Conservation (phyloP, 2,113 vertebrate species). For the Podiceps cristatus region DNA sequence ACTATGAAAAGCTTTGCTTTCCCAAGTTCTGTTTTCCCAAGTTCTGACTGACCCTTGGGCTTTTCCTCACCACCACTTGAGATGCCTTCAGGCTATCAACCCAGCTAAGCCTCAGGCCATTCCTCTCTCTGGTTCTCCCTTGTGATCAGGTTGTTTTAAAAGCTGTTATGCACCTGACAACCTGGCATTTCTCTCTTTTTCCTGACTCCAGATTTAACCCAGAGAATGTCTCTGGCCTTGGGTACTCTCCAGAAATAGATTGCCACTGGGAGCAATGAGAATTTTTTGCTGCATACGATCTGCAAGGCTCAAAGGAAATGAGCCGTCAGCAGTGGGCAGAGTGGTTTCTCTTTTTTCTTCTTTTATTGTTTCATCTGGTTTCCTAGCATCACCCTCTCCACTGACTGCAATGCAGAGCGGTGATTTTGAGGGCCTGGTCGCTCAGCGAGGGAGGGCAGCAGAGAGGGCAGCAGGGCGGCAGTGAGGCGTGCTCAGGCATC, state of each 20-base stretch:
- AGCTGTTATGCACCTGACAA: neutral
- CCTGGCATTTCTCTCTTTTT: neutral
- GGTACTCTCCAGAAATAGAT: neutral
- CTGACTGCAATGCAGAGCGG: neutral
- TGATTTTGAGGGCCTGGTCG: neutral
- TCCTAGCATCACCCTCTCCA: neutral
- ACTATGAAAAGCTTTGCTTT: neutral
- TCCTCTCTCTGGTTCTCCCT: neutral
- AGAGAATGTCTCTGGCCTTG: neutral
- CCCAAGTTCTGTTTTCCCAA: neutral
- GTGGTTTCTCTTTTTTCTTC: neutral
- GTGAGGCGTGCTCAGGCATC: rapidly evolving
- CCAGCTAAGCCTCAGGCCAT: neutral
- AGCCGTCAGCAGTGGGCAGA: neutral
- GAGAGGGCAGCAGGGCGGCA: neutral
- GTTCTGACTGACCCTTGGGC: neutral
- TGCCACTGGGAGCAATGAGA: neutral
- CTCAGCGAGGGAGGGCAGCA: neutral
- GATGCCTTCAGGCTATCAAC: neutral
- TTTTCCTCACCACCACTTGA: neutral
- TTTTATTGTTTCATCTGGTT: neutral
- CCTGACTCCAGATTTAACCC: neutral
- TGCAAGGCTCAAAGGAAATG: neutral
- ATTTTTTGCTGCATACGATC: neutral
- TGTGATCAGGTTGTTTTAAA: neutral